Conservation (phyloP, 2,888 invertebrate species). For the Altica lythri region DNA sequence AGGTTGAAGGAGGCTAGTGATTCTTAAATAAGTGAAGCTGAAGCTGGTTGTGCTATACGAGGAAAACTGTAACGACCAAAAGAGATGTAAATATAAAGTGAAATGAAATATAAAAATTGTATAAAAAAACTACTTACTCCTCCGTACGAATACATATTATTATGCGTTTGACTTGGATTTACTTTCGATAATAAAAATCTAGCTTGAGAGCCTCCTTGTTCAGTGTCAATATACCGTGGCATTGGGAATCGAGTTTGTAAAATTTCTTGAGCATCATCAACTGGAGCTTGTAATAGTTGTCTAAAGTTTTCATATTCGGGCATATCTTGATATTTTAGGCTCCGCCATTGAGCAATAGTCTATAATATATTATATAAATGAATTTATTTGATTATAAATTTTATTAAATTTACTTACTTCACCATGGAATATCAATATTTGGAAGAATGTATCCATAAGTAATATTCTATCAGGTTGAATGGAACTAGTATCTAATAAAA, state of each 20-base stretch:
- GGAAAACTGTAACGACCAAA: no score
- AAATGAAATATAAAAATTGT: no score
- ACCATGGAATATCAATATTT: constrained; percentile 98
- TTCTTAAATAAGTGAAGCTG: no score
- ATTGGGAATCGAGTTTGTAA: constrained; percentile 96
- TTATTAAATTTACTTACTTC: constrained; percentile 66
- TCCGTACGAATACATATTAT: constrained; percentile 96
- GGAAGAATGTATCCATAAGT: constrained; percentile 99
- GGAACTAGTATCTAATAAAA: constrained; percentile 94
- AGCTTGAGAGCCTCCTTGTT: constrained; percentile 99
- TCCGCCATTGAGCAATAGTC: constrained; percentile 98
- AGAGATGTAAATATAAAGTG: no score
- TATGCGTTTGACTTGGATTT: constrained; percentile 99
- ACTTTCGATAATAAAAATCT: constrained; percentile 98
- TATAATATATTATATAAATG: no score
- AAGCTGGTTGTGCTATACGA: no score
- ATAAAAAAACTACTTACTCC: constrained; percentile 76
- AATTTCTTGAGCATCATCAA: constrained; percentile 97
- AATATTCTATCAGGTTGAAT: constrained; percentile 97
- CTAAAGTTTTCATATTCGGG: constrained; percentile 98
- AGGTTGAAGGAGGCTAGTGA: no score
- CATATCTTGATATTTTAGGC: constrained; percentile 93
- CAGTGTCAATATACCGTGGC: constrained; percentile 98
- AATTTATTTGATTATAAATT: background rate
- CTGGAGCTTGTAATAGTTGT: constrained; percentile 92